phyloP scores from a whole-genome alignment of 2,888 invertebrate species.

The Lottia gigantea region DNA sequence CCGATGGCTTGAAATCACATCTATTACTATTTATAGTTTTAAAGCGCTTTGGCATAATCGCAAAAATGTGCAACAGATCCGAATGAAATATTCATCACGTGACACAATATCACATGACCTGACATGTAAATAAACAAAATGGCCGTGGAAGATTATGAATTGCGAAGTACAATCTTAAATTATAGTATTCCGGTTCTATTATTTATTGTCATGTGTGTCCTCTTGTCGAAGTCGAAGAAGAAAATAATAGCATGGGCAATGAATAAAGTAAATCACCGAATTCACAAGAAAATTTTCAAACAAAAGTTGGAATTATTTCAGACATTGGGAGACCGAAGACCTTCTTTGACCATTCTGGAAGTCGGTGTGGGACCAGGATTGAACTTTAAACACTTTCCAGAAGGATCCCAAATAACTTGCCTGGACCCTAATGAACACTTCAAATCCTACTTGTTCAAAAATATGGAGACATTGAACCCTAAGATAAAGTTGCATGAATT shows the following conservation, averaged over 20 bases:
- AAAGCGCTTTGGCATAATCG: no score
- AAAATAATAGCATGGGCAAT: not conserved
- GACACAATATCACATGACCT: no score
- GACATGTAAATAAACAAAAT: not conserved
- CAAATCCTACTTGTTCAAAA: constrained; percentile 41
- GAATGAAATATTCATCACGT: no score
- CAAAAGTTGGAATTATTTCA: not conserved
- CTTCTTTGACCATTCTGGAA: constrained; percentile 47
- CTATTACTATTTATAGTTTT: no score
- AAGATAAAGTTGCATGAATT: constrained; percentile 42
- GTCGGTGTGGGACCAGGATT: constrained; percentile 58
- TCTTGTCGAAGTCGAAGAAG: not conserved
- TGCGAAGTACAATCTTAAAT: not conserved
- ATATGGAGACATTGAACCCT: constrained; percentile 32
- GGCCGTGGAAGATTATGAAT: not conserved
- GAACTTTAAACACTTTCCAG: constrained; percentile 55
- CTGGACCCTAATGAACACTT: constrained; percentile 59
- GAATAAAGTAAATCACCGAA: not conserved
- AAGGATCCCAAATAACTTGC: constrained; percentile 43
- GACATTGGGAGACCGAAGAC: not conserved
- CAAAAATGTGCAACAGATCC: no score
- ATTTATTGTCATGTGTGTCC: not conserved
- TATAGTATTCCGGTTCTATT: not conserved
- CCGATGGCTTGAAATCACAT: no score
- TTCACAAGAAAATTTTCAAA: not conserved